Base-by-base conservation (phyloP, 2,888 invertebrate genomes). In the Amiota minor region DNA sequence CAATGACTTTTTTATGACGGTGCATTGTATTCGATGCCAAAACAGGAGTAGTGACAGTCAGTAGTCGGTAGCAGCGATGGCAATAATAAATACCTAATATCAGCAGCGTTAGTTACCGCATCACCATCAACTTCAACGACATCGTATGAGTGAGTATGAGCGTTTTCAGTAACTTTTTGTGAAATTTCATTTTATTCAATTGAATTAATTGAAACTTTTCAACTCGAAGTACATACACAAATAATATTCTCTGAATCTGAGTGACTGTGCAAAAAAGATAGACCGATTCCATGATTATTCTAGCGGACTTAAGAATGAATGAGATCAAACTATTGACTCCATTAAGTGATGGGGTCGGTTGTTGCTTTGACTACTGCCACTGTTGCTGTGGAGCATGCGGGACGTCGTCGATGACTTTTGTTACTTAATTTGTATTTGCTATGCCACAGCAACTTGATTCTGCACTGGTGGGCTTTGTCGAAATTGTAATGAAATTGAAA, bases 201-300 rank as follows among this genome's bases (percentile, higher is more conserved):
- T 88, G 87, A 88, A 87, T 88, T 86, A 88, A 88, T 88, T 88
- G 86, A 88, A 87, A 86, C 83, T 86, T 79, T 77, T 84, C 74
- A 72, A 71, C 81, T 79, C 47, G 62, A 16, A 45, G 47, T 65
- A 35, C 9, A 46, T 8, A n/a, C 18, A 65, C 65, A 45, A 35
- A 55, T 69, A 10, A 55, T 14, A 9, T 9, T 16, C 46, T 68
- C n/a, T 53, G 69, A 16, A 35, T 55, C 35, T 55, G 55, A 2
- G 53, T 69, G 69, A 16, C 50, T 18, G 12, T 70, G 47, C 53
- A 18, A 23, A 50, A 45, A 35, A 35, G 35, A 35, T 35, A 35
- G 35, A 35, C 35, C 35, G 35, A 35, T 35, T 35, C 4, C 35
- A 35, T 6, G 35, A 35, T 35, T 35, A 35, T 35, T 35, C 35